phyloP scores from a whole-genome alignment of 2,888 invertebrate genomes.

The Dicyrtoma fusca region DNA sequence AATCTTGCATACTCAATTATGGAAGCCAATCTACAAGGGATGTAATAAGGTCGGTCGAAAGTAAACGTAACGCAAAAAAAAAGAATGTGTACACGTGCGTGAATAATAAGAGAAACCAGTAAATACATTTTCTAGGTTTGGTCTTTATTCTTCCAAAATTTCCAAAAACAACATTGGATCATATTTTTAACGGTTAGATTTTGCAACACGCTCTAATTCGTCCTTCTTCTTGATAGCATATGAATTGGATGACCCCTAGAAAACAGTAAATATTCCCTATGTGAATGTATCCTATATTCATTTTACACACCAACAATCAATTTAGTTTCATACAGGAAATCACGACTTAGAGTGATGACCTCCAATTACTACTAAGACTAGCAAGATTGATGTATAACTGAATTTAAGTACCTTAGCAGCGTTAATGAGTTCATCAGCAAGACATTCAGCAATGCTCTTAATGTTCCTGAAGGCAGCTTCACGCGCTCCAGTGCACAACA shows the following conservation, averaged over 20 bases:
- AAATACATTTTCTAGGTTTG: slow-evolving; percentile 11
- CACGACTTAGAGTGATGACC: no score
- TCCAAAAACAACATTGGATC: slow-evolving; percentile 18
- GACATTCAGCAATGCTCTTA: slow-evolving; percentile 99
- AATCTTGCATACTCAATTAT: no score
- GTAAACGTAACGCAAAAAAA: no score
- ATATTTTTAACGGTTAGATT: slow-evolving; percentile 94
- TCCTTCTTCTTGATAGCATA: slow-evolving; percentile 99
- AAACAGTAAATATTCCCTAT: slow-evolving; percentile 32
- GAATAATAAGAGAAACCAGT: no score
- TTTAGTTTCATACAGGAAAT: background rate
- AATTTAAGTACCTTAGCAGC: slow-evolving; percentile 80
- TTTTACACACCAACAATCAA: background rate
- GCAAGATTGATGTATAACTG: background rate
- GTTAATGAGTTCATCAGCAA: slow-evolving; percentile 99
- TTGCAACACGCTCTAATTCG: slow-evolving; percentile 99
- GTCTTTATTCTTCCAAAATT: slow-evolving; percentile 35
- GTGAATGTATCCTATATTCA: background rate
- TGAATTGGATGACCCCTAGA: slow-evolving; percentile 95
- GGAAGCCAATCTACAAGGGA: no score
- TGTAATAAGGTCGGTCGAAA: no score
- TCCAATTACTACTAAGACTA: background rate
- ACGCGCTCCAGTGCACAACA: slow-evolving; percentile 97
- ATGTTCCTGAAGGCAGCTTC: slow-evolving; percentile 99
- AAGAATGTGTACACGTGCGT: no score